Evolutionary conservation across 2,113 vertebrate species (phyloP).

Genomic region (Lamprotornis superbus): DNA sequence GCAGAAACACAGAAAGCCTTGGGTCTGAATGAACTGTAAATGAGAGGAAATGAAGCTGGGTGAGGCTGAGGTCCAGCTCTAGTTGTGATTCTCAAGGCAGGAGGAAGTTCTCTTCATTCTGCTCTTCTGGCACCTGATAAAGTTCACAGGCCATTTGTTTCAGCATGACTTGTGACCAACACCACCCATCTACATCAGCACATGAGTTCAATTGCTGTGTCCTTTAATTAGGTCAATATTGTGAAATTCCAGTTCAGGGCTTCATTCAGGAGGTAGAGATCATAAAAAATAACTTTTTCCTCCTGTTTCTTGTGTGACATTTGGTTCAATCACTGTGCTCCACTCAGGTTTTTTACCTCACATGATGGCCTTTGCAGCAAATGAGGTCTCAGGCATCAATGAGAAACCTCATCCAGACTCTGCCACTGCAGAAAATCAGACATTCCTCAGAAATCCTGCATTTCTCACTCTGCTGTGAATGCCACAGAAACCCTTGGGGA

Average conservation of each 20-base stretch:
- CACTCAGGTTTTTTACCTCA: background rate
- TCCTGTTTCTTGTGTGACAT: background rate
- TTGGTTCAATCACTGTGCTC: background rate
- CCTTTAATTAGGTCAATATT: background rate
- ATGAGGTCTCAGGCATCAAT: background rate
- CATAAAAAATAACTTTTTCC: background rate
- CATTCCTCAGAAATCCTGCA: background rate
- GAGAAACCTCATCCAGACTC: background rate
- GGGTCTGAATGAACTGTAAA: background rate
- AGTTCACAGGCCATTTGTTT: background rate
- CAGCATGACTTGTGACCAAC: background rate
- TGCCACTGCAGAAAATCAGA: background rate
- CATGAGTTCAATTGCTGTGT: accelerated
- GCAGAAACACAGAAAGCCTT: background rate
- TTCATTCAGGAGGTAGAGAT: background rate
- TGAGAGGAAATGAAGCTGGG: background rate
- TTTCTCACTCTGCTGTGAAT: background rate
- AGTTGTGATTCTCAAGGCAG: background rate
- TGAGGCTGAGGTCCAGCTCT: background rate
- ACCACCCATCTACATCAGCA: background rate
- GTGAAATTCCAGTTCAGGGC: background rate
- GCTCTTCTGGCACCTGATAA: background rate
- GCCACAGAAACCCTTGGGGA: background rate
- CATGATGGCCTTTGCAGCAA: background rate
- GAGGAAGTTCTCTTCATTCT: background rate